A percentile compares a stretch with the other conserved stretches of the same genome.
phyloP scores from a whole-genome alignment of 2,888 invertebrate species.

The Eurytoma californica region DNA sequence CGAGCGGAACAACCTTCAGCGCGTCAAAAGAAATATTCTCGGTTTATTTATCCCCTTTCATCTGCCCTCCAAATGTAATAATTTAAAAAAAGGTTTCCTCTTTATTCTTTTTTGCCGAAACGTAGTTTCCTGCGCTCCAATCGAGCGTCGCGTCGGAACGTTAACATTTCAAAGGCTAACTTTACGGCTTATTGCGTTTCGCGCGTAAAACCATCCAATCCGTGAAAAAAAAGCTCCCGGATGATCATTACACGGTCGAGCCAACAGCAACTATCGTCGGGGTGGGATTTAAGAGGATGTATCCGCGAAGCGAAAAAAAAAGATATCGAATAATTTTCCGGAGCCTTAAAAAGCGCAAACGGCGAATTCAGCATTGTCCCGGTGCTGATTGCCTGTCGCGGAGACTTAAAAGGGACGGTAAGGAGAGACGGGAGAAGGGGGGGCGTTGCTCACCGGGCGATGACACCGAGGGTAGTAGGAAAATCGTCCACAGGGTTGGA shows the following conservation, averaged over 20 bases:
- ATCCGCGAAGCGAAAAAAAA: background rate
- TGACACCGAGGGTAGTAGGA: conserved; percentile 46
- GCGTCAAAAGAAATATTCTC: background rate
- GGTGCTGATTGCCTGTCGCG: conserved; percentile 31
- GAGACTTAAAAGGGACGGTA: background rate
- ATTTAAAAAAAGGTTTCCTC: background rate
- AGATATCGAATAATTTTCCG: conserved; percentile 8
- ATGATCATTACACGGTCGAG: background rate
- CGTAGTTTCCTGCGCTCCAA: background rate
- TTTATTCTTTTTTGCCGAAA: background rate
- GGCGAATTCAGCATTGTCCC: background rate
- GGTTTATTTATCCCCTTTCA: background rate
- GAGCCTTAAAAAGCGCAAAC: background rate
- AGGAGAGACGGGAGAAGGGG: background rate
- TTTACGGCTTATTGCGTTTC: too few relatives aligned
- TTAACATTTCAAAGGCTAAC: background rate
- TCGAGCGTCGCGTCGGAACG: background rate
- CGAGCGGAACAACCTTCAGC: background rate
- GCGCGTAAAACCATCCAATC: background rate
- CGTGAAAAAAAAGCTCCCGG: too few relatives aligned
- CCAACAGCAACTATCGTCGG: background rate
- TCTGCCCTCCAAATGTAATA: too few relatives aligned
- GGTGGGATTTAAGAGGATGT: background rate
- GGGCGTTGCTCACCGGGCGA: conserved; percentile 10
- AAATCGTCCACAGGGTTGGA: conserved; percentile 37